Evolutionary conservation across 2,888 invertebrate genomes (phyloP).

Genomic region (Slavum lentiscoides): DNA sequence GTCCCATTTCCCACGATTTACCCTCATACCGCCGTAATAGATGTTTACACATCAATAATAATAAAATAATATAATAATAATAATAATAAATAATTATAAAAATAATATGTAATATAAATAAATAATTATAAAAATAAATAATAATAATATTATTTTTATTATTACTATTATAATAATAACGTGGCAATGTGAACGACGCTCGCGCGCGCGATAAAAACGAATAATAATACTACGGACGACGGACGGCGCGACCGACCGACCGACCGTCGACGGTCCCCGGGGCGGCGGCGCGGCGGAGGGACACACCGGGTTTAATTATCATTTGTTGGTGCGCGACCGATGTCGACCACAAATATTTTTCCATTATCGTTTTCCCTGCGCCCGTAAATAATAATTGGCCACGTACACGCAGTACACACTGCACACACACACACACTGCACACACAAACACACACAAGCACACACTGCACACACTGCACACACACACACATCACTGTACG

Average conservation of each 20-base stretch:
- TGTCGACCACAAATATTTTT: conserved; percentile 53
- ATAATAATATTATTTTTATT: no score
- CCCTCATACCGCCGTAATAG: no score
- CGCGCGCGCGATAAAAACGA: no score
- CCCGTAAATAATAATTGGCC: conserved; percentile 53
- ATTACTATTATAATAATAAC: not conserved
- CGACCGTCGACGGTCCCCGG: no score
- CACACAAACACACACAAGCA: not conserved
- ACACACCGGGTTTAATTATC: conserved; percentile 46
- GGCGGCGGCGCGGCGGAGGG: not conserved
- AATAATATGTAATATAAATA: no score
- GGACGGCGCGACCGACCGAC: conserved; percentile 4
- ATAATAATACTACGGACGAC: not conserved
- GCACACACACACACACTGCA: not conserved
- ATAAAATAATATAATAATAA: no score
- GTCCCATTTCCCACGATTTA: no score
- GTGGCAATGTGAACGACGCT: no score
- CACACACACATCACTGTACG: not conserved
- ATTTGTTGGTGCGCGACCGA: conserved; percentile 53
- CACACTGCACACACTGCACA: no score
- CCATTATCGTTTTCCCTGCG: conserved; percentile 50
- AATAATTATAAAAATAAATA: no score
- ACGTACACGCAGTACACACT: conserved; percentile 4
- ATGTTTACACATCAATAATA: no score
- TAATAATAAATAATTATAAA: no score